A percentile compares a stretch with the other conserved stretches of the same genome.
Evolutionary conservation across 2,113 vertebrate genomes (phyloP).

Genomic region (Equus quagga): DNA sequence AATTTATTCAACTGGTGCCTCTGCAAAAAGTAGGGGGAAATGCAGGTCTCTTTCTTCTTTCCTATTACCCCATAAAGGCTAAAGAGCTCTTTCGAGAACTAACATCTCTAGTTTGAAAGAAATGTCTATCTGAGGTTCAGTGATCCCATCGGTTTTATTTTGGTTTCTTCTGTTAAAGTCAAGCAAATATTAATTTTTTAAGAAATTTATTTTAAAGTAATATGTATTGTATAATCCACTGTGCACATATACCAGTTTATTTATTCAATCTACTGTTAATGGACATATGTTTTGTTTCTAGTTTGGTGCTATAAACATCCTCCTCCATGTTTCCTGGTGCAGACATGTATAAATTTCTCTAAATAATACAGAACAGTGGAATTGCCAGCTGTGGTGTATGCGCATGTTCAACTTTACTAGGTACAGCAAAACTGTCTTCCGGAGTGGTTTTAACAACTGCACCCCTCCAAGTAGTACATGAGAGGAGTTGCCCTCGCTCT

Average conservation of each 20-base stretch:
- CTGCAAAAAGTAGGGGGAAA: not conserved
- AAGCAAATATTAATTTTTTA: not conserved
- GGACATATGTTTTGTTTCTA: not conserved
- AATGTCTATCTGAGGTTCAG: not conserved
- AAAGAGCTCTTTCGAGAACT: not conserved
- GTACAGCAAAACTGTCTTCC: not conserved
- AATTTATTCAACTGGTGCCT: not conserved
- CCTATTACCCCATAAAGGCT: not conserved
- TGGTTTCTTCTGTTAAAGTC: not conserved
- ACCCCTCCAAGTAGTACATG: not conserved
- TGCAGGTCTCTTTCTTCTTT: not conserved
- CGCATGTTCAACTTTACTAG: not conserved
- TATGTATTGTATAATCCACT: not conserved
- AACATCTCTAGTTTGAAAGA: not conserved
- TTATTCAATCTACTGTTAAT: not conserved
- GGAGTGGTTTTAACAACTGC: not conserved
- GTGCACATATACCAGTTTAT: not conserved
- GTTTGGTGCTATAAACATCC: not conserved
- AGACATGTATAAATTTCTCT: not conserved
- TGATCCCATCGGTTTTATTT: not conserved
- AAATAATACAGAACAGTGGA: not conserved
- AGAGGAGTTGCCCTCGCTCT: not conserved
- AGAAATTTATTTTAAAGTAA: conserved; percentile 7
- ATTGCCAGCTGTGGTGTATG: not conserved
- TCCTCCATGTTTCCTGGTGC: not conserved